Evolutionary conservation across 2,113 vertebrate species (phyloP), one percentile per base, ranked within the genome.

Genomic region (Tupaia chinensis): DNA sequence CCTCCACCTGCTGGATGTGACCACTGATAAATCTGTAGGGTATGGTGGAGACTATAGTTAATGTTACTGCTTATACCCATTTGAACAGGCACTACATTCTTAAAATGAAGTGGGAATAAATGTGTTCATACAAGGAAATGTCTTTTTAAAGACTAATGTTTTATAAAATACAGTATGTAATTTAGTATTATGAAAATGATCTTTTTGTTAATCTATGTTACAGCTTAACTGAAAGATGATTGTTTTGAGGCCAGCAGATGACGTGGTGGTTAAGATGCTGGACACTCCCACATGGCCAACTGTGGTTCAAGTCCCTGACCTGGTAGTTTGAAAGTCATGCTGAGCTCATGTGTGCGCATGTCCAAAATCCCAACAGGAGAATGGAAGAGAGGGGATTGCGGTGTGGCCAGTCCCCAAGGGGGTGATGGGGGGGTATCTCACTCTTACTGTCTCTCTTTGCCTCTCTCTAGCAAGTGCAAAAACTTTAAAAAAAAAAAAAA

Each of bases 91-190:
- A 0, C 20, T 72, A 44, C 89, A 53, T 80, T 74, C 88, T 90
- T 76, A 27, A 93, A 93, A 53, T 78, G 65, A 91, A 89, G 56
- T 68, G 11, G 20, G 27, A 83, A 74, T 87, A 89, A 34, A n/a
- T 88, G 93, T 87, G 93, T 90, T 78, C 66, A 61, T 34, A 56
- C 17, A 90, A 82, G 29, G n/a, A 87, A 89, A 61, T 76, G 91
- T 3, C 16, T 91, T 88, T 93, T 83, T 32, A 19, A 95, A 72
- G 94, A 20, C 29, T 9, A 93, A 56, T 94, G 9, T 82, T 77
- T 89, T 82, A 74, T 73, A 56, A 82, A 93, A 81, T 83, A 11
- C 13, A n/a, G 44, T 81, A 32, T 70, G 8, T 68, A 70, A 81
- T 76, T 70, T 34, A 27, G 20, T 82, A 69, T 73, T 25, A 91